Conservation (phyloP, 2,113 vertebrate species). For the Merops nubicus region DNA sequence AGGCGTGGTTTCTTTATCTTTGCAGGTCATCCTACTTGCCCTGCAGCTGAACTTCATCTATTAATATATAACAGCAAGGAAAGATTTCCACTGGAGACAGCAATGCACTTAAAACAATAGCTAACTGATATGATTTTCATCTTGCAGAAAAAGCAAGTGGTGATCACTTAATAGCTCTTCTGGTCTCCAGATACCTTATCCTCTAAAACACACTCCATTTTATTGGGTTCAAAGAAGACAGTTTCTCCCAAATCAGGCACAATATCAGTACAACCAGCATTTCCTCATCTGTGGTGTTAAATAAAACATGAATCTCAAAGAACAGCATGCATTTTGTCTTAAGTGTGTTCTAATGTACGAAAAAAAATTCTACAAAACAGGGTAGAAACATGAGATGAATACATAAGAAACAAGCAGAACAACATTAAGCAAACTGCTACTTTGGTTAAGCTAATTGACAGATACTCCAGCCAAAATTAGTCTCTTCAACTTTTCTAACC, state of each 20-base stretch:
- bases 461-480: background rate
- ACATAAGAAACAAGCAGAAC: background rate
- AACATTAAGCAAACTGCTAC: background rate
- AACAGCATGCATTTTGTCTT: background rate
- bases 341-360: background rate
- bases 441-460: background rate
- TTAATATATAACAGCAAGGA: background rate
- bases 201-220: background rate
- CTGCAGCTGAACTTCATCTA: conserved; percentile 27
- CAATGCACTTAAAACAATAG: background rate
- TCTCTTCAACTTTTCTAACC: background rate
- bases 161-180: background rate
- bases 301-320: background rate
- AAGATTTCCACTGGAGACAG: conserved; percentile 18
- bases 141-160: background rate
- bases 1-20: background rate
- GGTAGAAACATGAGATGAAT: background rate
- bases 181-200: background rate
- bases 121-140: background rate
- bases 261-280: background rate
- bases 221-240: background rate
- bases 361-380: background rate
- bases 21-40: background rate
- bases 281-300: background rate
- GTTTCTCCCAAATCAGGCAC: background rate